These are phyloP conservation scores for Syritta pipiens DNA, from an alignment of 2,888 invertebrate genomes.

Conservation along the genomic window DNA sequence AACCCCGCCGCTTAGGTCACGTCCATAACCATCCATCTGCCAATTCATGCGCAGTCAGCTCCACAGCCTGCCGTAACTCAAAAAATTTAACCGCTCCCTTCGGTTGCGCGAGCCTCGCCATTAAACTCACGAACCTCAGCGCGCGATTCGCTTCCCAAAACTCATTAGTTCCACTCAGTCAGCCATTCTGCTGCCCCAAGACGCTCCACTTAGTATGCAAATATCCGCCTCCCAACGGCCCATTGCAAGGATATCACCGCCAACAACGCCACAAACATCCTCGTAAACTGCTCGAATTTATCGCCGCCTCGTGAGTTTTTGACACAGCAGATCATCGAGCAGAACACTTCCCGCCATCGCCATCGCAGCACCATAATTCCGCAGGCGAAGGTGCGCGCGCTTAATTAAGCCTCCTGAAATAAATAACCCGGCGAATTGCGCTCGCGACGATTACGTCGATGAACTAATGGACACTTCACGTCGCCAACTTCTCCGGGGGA, in stretches of 20 bases:
- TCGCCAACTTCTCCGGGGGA: neutral
- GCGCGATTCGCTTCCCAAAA: conserved; percentile 20
- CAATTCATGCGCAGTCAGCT: too few relatives aligned
- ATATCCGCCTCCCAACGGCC: conserved; percentile 44
- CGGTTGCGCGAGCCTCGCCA: too few relatives aligned
- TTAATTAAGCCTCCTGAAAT: conserved; percentile 66
- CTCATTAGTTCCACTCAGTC: conserved; percentile 4
- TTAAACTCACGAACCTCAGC: neutral
- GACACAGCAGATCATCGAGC: conserved; percentile 65
- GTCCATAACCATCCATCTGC: too few relatives aligned
- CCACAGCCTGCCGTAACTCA: too few relatives aligned
- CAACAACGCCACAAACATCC: conserved; percentile 34
- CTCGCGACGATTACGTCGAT: conserved; percentile 57
- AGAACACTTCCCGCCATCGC: conserved; percentile 44
- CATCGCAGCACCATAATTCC: neutral
- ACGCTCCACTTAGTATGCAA: conserved; percentile 45
- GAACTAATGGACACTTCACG: conserved; percentile 59
- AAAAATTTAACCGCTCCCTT: too few relatives aligned
- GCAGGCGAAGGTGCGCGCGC: conserved; percentile 51
- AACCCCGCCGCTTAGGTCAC: too few relatives aligned
- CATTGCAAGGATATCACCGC: conserved; percentile 35
- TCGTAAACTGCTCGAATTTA: conserved; percentile 57
- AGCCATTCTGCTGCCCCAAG: conserved; percentile 4
- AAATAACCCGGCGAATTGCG: conserved; percentile 62
- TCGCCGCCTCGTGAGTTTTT: conserved; percentile 53